Conservation (phyloP, 1,140 invertebrate species). For the Acromyrmex heyeri region DNA sequence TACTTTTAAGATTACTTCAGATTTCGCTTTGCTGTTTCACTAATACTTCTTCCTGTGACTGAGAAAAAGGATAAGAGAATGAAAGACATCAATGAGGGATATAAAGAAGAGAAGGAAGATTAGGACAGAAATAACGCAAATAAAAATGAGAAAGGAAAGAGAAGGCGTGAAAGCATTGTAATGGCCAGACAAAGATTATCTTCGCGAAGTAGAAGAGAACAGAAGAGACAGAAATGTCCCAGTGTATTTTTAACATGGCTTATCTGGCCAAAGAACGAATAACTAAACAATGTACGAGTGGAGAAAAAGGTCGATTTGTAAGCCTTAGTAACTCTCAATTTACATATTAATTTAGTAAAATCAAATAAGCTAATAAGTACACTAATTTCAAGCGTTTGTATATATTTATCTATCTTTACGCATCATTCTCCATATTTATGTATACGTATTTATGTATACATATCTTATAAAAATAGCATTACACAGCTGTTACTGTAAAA, state of each 20-base stretch:
- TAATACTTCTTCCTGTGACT: neutral
- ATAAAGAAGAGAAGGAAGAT: neutral
- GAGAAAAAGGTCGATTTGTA: conserved; percentile 63
- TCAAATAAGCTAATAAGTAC: neutral
- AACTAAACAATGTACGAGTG: conserved; percentile 59
- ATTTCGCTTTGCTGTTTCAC: neutral
- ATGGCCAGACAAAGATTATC: conserved; percentile 38
- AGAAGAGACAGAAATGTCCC: conserved; percentile 34
- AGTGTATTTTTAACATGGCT: conserved; percentile 70
- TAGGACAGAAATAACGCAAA: conserved; percentile 12
- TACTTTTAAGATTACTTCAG: conserved; percentile 1
- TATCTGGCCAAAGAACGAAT: conserved; percentile 63
- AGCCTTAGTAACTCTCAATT: conserved; percentile 67
- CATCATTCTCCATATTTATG: neutral
- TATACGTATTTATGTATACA: too few species aligned
- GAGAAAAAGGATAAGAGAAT: neutral
- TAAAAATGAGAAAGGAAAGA: conserved; percentile 30
- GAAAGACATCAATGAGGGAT: neutral
- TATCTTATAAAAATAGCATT: neutral
- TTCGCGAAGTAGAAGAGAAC: conserved; percentile 18
- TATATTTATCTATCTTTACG: neutral
- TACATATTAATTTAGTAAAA: neutral
- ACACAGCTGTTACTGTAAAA: neutral
- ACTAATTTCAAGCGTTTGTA: neutral
- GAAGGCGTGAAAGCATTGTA: conserved; percentile 51